Conservation (phyloP, 2,888 invertebrate genomes). For the Patella ulyssiponensis region DNA sequence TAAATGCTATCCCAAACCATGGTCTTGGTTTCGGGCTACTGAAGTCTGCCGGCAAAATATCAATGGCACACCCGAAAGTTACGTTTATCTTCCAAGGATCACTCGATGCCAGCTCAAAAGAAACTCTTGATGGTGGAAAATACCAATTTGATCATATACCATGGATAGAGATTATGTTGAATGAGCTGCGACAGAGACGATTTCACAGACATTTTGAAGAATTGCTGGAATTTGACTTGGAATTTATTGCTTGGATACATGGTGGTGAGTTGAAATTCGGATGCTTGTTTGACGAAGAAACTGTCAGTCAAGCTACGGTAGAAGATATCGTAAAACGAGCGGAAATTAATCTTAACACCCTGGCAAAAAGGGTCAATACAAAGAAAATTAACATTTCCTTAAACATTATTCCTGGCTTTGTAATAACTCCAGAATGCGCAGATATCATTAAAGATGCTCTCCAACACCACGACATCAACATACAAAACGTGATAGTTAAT, state of each 20-base stretch:
- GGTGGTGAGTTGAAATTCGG: not conserved
- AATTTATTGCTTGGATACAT: slow-evolving; percentile 7
- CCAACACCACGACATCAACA: not conserved
- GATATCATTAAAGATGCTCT: not conserved
- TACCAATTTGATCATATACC: not conserved
- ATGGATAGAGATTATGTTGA: slow-evolving; percentile 5
- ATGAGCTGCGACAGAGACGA: not conserved
- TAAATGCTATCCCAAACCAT: not conserved
- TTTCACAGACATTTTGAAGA: not conserved
- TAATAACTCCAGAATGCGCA: not conserved
- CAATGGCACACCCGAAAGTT: not conserved
- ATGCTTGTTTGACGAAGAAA: not conserved
- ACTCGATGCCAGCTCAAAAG: not conserved
- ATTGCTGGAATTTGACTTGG: not conserved
- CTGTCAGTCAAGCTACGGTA: not conserved
- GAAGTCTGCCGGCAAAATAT: not conserved
- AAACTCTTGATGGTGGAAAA: not conserved
- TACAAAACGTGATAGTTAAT: not conserved
- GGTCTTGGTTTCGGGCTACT: not conserved
- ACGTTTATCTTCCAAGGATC: slow-evolving; percentile 3
- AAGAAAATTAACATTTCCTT: not conserved
- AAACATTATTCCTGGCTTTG: not conserved
- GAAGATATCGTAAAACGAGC: slow-evolving; percentile 3
- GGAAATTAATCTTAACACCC: not conserved
- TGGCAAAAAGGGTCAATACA: not conserved